These are phyloP conservation scores for Montipora capricornis DNA, from an alignment of 64 coral and sea anemone genomes.

Conservation along the genomic window DNA sequence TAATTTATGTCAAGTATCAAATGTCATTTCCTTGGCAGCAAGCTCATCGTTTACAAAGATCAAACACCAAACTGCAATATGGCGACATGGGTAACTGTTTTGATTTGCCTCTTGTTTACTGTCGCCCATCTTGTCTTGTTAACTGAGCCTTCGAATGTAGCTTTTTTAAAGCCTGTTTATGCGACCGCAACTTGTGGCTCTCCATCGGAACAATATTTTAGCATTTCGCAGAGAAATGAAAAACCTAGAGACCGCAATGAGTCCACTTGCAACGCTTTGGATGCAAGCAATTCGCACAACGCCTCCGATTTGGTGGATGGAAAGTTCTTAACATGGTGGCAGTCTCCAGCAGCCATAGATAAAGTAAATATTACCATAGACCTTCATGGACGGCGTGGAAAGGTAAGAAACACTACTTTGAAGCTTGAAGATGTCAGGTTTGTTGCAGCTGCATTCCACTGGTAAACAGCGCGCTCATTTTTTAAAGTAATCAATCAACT, in stretches of 20 bases:
- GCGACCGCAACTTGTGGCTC: slow-evolving; percentile 80
- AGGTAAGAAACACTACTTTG: slow-evolving; percentile 50
- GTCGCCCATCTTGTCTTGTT: neutral
- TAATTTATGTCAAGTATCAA: slow-evolving; percentile 92
- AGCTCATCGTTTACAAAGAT: slow-evolving; percentile 54
- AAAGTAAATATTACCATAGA: slow-evolving; percentile 81
- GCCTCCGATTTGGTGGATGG: slow-evolving; percentile 82
- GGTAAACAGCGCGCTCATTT: neutral
- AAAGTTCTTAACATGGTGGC: slow-evolving; percentile 69
- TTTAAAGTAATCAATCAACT: too few species aligned
- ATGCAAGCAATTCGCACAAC: slow-evolving; percentile 60
- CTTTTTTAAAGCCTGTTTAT: slow-evolving; percentile 56
- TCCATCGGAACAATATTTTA: slow-evolving; percentile 30
- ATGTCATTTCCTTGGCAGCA: slow-evolving; percentile 86
- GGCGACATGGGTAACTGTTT: slow-evolving; percentile 26
- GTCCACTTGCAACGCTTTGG: slow-evolving; percentile 56
- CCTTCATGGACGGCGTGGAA: slow-evolving; percentile 64
- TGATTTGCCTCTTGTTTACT: slow-evolving; percentile 1
- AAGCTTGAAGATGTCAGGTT: too few species aligned
- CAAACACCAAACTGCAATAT: slow-evolving; percentile 42
- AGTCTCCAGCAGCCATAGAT: slow-evolving; percentile 67
- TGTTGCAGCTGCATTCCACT: too few species aligned
- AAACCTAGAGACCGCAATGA: neutral
- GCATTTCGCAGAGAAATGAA: slow-evolving; percentile 23
- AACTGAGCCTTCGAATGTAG: slow-evolving; percentile 67